Evolutionary conservation across 2,113 vertebrate genomes (phyloP), one percentile per base, ranked within the genome.

Genomic region (Passer domesticus): DNA sequence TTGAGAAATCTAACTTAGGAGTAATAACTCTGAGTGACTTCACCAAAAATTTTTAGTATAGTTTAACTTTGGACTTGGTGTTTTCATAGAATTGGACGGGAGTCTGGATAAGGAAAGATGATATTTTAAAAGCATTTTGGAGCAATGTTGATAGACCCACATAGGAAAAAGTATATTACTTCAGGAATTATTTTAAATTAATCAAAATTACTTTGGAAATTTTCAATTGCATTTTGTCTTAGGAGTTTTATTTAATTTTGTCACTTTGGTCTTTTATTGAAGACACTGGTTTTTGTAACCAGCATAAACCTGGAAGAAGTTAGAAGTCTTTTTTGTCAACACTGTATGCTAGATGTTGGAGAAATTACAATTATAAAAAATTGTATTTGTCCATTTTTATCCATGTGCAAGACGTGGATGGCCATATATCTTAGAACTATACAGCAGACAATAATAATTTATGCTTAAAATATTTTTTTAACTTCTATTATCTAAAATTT

Each of bases 321-420:
- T 69, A 64, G 11, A 66, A 82, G 25, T 58, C 28, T 52, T 82
- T 78, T 75, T 85, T 60, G n/a, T 77, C 30, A 77, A 49, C 10
- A n/a, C 15, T 43, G 12, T 11, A 44, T 50, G 7, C 5, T 75
- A 49, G 4, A 24, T 62, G 11, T 66, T 78, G 33, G 20, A 53
- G 81, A 90, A 91, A 58, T 7, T 50, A 1, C 31, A 75, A 35
- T 33, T 60, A 19, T 7, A 31, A 60, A 83, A 78, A 66, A 18
- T 3, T 9, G 8, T 73, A 60, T 41, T 50, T 80, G 4, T 73
- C 25, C 4, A 2, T 68, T 90, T 92, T 83, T 60, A 30, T 58
- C 12, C 2, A 0, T 59, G 7, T 75, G 11, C 49, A 64, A 18
- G 33, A 52, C 11, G 62, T 20, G 0, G 28, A 24, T 20, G 13